Evolutionary conservation across 2,797 vertebrate species (phyloP).

Genomic region (Coendou prehensilis): DNA sequence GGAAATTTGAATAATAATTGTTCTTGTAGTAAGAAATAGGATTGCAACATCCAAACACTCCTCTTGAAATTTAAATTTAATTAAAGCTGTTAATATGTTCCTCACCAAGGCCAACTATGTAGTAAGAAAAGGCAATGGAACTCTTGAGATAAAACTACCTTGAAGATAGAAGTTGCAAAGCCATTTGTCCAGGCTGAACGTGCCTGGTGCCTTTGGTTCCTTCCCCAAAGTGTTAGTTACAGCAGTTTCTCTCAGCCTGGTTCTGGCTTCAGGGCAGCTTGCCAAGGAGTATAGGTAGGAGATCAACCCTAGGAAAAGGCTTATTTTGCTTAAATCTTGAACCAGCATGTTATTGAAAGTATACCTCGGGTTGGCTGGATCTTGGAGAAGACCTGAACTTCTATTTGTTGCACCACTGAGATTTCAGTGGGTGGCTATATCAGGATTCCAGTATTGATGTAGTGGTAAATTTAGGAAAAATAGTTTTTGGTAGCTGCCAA

Average conservation of each 20-base stretch:
- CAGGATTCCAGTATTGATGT: background rate
- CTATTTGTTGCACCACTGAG: background rate
- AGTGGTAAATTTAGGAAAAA: background rate
- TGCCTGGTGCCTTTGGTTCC: background rate
- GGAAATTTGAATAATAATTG: slow-evolving; percentile 22
- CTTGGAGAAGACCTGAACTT: background rate
- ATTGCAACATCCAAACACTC: background rate
- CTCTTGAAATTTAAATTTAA: slow-evolving; percentile 60
- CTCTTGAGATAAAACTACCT: slow-evolving; percentile 55
- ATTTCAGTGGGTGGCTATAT: background rate
- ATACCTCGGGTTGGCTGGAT: background rate
- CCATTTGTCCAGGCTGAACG: background rate
- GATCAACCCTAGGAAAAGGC: no score
- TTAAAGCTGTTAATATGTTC: slow-evolving; percentile 48
- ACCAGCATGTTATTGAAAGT: rapidly evolving
- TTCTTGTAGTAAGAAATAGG: slow-evolving; percentile 20
- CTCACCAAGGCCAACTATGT: background rate
- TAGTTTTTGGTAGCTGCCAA: background rate
- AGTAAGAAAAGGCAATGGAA: background rate
- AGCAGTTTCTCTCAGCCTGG: background rate
- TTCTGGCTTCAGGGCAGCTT: background rate
- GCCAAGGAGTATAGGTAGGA: background rate
- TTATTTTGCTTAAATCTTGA: background rate
- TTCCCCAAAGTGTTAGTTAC: background rate
- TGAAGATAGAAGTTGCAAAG: slow-evolving; percentile 13